phyloP scores from a whole-genome alignment of 2,113 vertebrate species.

The Pollachius pollachius region DNA sequence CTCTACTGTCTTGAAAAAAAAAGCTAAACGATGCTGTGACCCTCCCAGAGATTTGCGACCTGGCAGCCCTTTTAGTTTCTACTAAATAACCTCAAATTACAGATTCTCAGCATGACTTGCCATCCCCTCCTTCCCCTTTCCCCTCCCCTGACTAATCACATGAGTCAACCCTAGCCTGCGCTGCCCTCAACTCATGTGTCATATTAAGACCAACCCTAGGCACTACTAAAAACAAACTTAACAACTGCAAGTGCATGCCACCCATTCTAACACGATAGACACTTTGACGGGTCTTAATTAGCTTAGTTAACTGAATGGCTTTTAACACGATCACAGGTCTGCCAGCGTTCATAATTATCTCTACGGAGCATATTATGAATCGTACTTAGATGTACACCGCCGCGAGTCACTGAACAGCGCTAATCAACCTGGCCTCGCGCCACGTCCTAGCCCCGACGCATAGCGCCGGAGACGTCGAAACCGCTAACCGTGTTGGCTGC shows the following conservation, averaged over 20 bases:
- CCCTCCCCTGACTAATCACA: conserved; percentile 50
- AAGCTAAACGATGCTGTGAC: background rate
- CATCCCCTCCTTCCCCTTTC: conserved; percentile 25
- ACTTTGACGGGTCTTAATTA: background rate
- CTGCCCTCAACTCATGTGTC: conserved; percentile 43
- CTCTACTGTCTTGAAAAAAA: background rate
- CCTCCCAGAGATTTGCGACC: conserved; percentile 40
- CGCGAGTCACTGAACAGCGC: conserved; percentile 24
- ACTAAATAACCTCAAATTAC: conserved; percentile 59
- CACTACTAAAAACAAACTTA: conserved; percentile 2
- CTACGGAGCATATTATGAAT: conserved; percentile 68
- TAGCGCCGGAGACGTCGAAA: conserved; percentile 60
- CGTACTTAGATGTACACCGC: conserved; percentile 26
- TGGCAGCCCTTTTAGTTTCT: conserved; percentile 51
- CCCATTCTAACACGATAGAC: conserved; percentile 26
- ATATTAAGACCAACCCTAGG: conserved; percentile 32
- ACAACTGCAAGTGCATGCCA: conserved; percentile 48
- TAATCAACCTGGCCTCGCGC: conserved; percentile 22
- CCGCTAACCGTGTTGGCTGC: conserved; percentile 55
- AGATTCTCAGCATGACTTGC: conserved; percentile 62
- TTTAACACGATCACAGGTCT: conserved; percentile 28
- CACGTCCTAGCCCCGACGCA: conserved; percentile 23
- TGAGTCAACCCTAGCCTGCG: conserved; percentile 46
- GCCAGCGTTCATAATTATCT: conserved; percentile 65
- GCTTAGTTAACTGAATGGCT: conserved; percentile 31